Evolutionary conservation across 35 echinoderm and acorn worm species (phyloP).

Genomic region (Stichopus chloronotus): DNA sequence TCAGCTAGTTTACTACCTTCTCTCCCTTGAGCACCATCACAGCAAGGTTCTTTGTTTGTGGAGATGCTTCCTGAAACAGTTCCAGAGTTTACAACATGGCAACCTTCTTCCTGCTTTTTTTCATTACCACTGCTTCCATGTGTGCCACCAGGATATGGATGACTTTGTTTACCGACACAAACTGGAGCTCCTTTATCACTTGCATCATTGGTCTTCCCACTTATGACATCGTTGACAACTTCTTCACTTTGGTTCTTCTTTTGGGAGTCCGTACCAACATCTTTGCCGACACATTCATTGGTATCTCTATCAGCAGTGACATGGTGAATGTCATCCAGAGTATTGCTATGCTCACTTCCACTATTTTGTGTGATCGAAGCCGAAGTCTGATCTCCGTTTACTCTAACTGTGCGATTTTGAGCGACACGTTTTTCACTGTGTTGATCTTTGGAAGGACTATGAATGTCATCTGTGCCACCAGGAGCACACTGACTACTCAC

Average conservation of each 20-base stretch:
- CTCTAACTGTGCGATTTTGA: too few species aligned
- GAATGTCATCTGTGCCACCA: background rate
- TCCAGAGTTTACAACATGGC: too few species aligned
- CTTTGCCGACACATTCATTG: background rate
- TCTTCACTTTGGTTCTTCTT: too few species aligned
- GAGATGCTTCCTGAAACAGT: too few species aligned
- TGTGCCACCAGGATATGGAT: background rate
- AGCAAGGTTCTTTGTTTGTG: too few species aligned
- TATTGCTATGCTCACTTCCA: background rate
- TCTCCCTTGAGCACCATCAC: too few species aligned
- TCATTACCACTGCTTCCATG: background rate
- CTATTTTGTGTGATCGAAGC: background rate
- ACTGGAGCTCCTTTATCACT: too few species aligned
- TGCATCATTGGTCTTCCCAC: too few species aligned
- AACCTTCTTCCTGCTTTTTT: background rate
- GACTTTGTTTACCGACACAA: too few species aligned
- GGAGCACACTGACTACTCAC: background rate
- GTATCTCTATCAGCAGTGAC: slow-evolving; percentile 23
- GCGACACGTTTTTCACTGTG: too few species aligned
- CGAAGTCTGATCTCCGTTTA: too few species aligned
- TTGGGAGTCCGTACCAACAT: background rate
- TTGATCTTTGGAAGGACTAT: too few species aligned
- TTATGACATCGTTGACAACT: background rate
- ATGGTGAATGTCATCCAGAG: slow-evolving; percentile 28
- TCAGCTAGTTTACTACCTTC: background rate